These are phyloP conservation scores for Caenorhabditis japonica DNA, from an alignment of 2,888 invertebrate genomes.

Conservation along the genomic window DNA sequence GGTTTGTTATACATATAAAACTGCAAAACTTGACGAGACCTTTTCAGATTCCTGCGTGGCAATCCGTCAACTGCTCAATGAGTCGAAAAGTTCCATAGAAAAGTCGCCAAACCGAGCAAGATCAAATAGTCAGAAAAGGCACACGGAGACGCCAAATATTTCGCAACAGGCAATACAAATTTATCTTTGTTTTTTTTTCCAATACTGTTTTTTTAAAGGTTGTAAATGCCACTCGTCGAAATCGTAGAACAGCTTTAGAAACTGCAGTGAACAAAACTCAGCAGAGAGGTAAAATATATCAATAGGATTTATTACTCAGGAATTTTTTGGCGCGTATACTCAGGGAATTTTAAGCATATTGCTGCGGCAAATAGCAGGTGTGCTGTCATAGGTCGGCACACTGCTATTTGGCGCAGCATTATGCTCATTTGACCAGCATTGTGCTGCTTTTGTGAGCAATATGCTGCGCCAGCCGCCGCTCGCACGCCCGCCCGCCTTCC, in stretches of 20 bases:
- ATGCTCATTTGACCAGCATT: too few species aligned
- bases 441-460: too few species aligned
- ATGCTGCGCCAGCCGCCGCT: too few species aligned
- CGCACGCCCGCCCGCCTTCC: too few species aligned
- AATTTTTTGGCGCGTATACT: too few species aligned
- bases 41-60: constrained; percentile 42
- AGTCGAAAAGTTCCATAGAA: constrained; percentile 16
- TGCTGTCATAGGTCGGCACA: too few species aligned
- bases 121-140: constrained; percentile 20
- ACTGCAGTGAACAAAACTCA: constrained; percentile 45
- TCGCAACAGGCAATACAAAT: constrained; percentile 49
- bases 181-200: not conserved
- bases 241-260: constrained; percentile 37
- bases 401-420: too few species aligned
- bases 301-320: too few species aligned
- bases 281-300: constrained; percentile 48
- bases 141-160: constrained; percentile 46
- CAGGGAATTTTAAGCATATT: too few species aligned
- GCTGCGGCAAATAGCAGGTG: too few species aligned
- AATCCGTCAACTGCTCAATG: constrained; percentile 33
- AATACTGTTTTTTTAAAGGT: constrained; percentile 19
- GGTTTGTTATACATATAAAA: too few species aligned
- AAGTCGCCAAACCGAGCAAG: constrained; percentile 35
- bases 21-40: not conserved
- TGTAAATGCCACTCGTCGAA: constrained; percentile 50